Evolutionary conservation across 2,888 invertebrate species (phyloP), one percentile per base, ranked within the genome.

Genomic region (Penaeus monodon): DNA sequence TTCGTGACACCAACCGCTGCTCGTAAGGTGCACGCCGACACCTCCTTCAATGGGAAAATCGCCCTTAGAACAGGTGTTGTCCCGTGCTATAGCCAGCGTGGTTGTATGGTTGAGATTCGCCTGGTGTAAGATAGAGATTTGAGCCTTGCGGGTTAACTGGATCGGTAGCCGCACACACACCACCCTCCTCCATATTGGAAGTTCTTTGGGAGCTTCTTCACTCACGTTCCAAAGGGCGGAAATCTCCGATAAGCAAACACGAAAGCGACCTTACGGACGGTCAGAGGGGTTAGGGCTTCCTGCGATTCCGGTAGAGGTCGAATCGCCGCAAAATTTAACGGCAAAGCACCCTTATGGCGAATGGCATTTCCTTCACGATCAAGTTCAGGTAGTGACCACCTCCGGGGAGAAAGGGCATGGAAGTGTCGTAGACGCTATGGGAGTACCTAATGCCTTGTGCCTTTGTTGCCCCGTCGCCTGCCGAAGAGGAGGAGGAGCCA

Each of bases 341-440:
- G n/a, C 38, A 4, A 73, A 76, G 24, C 81, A 73, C n/a, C 86
- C 81, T 86, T 86, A 81, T 17, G 68, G 22, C 66, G 57, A 22
- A n/a, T 14, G 17, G 49, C 65, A 57, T 7, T 24, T n/a, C 29
- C 68, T 68, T 68, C 68, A 68, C 68, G 77, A 86, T 86, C 81
- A 77, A 81, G 81, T 79, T 79, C 81, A 86, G 66, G 81, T 66
- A 68, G 27, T 33, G 22, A 27, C 29, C 70, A 27, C 64, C 20
- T 81, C 57, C 77, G 86, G 22, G 81, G 29, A 77, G 77, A 77
- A 86, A 33, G 44, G 86, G 77, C 86, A 70, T 86, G 81, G 86
- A 81, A 86, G 81, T 77, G 33, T 24, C 8, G 10, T 7, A 29
- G 49, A 77, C 68, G 66, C 57, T 74, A 81, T n/a, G 76, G 38